phyloP scores from a whole-genome alignment of 2,113 vertebrate genomes.

The Ancistrus triradiatus region DNA sequence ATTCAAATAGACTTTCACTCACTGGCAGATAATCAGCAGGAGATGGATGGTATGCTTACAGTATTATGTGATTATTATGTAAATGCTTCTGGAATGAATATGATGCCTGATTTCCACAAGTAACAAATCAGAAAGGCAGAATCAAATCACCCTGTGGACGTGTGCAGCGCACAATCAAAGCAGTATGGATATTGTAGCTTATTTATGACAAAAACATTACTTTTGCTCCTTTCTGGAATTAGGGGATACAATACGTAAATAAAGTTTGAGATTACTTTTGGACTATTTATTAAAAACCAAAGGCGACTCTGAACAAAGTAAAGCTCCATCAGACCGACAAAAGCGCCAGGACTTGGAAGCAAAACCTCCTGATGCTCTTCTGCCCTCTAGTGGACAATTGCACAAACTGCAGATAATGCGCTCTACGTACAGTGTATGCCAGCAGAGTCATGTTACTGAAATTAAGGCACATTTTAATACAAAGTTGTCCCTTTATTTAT shows the following conservation, averaged over 20 bases:
- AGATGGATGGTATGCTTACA: constrained; percentile 31
- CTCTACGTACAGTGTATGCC: not conserved
- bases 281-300: constrained; percentile 23
- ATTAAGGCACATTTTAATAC: not conserved
- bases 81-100: constrained; percentile 40
- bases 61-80: constrained; percentile 40
- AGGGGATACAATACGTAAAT: too few relatives aligned
- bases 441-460: not conserved
- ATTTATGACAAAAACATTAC: too few relatives aligned
- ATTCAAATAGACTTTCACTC: constrained; percentile 27
- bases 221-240: not conserved
- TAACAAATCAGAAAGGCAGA: constrained; percentile 29
- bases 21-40: constrained; percentile 21
- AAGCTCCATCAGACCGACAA: constrained; percentile 17
- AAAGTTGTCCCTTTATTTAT: constrained; percentile 18
- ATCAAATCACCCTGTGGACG: constrained; percentile 8
- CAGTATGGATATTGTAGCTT: not conserved
- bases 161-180: constrained; percentile 20
- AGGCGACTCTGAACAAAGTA: constrained; percentile 18
- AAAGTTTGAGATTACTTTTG: constrained; percentile 25
- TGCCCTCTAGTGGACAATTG: constrained; percentile 57
- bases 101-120: constrained; percentile 26
- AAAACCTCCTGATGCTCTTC: constrained; percentile 46
- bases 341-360: constrained; percentile 1
- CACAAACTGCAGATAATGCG: not conserved